Percentiles rank a stretch among this genome's conserved stretches.
Evolutionary conservation across 2,797 vertebrate species (phyloP).

Genomic region (Sebastes hubbsi): DNA sequence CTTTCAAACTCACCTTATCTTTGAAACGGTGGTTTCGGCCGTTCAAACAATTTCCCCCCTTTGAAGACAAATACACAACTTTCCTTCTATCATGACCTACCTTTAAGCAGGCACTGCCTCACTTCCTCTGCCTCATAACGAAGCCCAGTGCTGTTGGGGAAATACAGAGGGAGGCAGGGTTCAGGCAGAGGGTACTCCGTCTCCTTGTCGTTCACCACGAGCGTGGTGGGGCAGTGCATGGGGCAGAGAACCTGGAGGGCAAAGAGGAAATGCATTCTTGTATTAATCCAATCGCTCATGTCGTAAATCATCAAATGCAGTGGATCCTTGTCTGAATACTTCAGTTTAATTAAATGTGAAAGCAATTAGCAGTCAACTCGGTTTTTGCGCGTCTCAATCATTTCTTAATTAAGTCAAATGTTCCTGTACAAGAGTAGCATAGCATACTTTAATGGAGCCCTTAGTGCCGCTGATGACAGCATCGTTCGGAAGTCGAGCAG

Average conservation of each 20-base stretch:
- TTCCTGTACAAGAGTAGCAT: background rate
- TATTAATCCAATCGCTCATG: background rate
- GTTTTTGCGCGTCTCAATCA: conserved; percentile 24
- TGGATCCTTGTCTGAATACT: conserved; percentile 8
- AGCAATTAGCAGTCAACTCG: conserved; percentile 26
- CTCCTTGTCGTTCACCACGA: conserved; percentile 66
- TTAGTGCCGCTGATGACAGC: conserved; percentile 77
- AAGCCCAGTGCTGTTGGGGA: conserved; percentile 76
- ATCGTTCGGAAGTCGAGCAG: conserved; percentile 68
- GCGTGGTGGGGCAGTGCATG: conserved; percentile 75
- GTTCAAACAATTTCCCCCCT: conserved; percentile 6
- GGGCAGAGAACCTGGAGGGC: conserved; percentile 58
- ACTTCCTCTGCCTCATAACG: conserved; percentile 83
- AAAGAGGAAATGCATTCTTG: background rate
- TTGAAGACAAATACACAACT: conserved; percentile 26
- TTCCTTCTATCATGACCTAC: conserved; percentile 58
- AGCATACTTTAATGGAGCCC: conserved; percentile 78
- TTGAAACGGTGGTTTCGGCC: background rate
- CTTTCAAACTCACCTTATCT: conserved; percentile 7
- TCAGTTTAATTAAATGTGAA: conserved; percentile 47
- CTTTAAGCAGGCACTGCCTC: conserved; percentile 79
- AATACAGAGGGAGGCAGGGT: conserved; percentile 72
- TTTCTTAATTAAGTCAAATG: conserved; percentile 48
- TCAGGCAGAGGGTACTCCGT: conserved; percentile 68
- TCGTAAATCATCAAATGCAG: conserved; percentile 4